Conservation (phyloP, 2,113 vertebrate species). For the Conger conger region DNA sequence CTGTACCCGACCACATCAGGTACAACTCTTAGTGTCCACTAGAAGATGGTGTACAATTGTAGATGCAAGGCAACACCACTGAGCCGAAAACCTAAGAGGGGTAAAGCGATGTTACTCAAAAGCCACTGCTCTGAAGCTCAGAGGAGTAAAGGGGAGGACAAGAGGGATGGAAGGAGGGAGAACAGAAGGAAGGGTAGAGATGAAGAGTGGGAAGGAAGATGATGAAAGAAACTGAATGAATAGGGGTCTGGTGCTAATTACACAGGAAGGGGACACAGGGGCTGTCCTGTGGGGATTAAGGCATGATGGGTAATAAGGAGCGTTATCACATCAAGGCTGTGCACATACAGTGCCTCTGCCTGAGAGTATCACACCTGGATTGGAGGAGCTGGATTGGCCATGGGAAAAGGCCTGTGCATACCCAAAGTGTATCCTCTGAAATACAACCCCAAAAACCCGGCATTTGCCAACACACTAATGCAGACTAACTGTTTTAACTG, state of each 20-base stretch:
- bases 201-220: neutral
- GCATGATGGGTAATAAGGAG: neutral
- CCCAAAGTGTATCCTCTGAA: neutral
- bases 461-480: neutral
- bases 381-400: neutral
- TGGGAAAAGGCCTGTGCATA: neutral
- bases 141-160: neutral
- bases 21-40: neutral
- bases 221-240: neutral
- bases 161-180: neutral
- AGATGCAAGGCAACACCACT: neutral
- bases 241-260: neutral
- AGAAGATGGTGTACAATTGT: neutral
- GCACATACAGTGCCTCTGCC: neutral
- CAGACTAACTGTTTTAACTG: neutral
- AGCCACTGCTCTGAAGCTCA: neutral
- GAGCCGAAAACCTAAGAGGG: neutral
- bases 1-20: neutral
- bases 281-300: conserved; percentile 1
- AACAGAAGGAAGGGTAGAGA: neutral
- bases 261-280: neutral
- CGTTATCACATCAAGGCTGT: conserved; percentile 7
- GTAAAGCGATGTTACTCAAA: neutral
- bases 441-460: neutral
- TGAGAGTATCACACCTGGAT: neutral